Evolutionary conservation across 2,113 vertebrate genomes (phyloP), one percentile per base, ranked within the genome.

Genomic region (Labeo catla): DNA sequence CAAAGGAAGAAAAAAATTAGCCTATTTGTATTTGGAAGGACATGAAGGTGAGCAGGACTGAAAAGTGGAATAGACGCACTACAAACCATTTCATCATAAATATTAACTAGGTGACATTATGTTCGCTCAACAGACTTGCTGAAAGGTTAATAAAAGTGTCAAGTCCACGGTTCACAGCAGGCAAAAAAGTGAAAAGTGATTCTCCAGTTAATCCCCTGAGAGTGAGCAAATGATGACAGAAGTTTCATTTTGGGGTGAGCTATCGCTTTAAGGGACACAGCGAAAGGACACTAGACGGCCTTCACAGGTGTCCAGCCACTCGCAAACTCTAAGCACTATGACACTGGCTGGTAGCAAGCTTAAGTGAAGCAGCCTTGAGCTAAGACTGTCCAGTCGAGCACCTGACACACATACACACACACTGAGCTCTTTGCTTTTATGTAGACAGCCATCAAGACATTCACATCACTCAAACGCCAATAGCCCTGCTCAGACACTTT

Each of bases 401-500:
- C 50, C 21, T 9, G 54, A 61, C 83, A 84, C 83, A 47, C 54
- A 59, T 4, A 34, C 70, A 59, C 19, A 15, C 54, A 76, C 21
- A 63, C 59, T 1, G 61, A n/a, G 45, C 65, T 19, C 77, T 59
- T 57, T 49, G 12, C 65, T 70, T 86, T 81, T 57, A 80, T 54
- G 36, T 86, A 72, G 66, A 81, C 76, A 61, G 50, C 65, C 36
- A 81, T 79, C 65, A 78, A 80, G 76, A 68, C 77, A 45, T 86
- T 81, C 77, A 57, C 49, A 72, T 80, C 61, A 54, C 39, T 84
- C 49, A 72, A 70, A 86, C 21, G 76, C 74, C 74, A 83, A 76
- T 16, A 85, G 61, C 12, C 74, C 39, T 66, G 65, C 52, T 86
- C 85, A 81, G 77, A 73, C 85, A 63, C 77, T 86, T 81, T 80